A percentile compares a stretch with the other conserved stretches of the same genome.
These are phyloP conservation scores for Trissolcus brochymenae DNA, from an alignment of 2,888 invertebrate genomes.

Conservation along the genomic window DNA sequence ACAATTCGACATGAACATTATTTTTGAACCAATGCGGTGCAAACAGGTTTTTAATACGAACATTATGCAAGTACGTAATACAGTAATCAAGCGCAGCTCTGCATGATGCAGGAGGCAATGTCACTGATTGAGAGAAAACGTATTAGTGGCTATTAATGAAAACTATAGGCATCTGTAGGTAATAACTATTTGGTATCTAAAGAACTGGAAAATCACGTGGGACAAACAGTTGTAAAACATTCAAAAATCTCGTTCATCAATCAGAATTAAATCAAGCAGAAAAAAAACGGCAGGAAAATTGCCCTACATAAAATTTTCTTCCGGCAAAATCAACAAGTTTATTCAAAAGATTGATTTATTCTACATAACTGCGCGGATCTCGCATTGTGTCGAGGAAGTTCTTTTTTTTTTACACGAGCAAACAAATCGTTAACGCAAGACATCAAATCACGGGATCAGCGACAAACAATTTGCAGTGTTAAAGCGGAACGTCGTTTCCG, in stretches of 20 bases:
- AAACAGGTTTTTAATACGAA: too few relatives aligned
- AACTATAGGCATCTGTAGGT: too few relatives aligned
- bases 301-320: background rate
- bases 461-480: slow-evolving; percentile 18
- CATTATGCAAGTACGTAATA: too few relatives aligned
- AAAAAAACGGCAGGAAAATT: too few relatives aligned
- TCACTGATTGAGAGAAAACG: too few relatives aligned
- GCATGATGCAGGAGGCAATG: too few relatives aligned
- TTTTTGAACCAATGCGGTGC: too few relatives aligned
- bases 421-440: slow-evolving; percentile 6
- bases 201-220: background rate
- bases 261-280: background rate
- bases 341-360: background rate
- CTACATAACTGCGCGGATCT: background rate
- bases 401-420: background rate
- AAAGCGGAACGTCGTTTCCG: slow-evolving; percentile 17
- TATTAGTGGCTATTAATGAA: too few relatives aligned
- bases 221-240: background rate
- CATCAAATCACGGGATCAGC: slow-evolving; percentile 8
- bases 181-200: background rate
- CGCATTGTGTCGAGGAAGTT: background rate
- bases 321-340: slow-evolving; percentile 1
- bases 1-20: too few relatives aligned
- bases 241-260: too few relatives aligned
- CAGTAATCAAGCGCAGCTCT: too few relatives aligned